phyloP scores from a whole-genome alignment of 2,113 vertebrate genomes.

The Phainopepla nitens region DNA sequence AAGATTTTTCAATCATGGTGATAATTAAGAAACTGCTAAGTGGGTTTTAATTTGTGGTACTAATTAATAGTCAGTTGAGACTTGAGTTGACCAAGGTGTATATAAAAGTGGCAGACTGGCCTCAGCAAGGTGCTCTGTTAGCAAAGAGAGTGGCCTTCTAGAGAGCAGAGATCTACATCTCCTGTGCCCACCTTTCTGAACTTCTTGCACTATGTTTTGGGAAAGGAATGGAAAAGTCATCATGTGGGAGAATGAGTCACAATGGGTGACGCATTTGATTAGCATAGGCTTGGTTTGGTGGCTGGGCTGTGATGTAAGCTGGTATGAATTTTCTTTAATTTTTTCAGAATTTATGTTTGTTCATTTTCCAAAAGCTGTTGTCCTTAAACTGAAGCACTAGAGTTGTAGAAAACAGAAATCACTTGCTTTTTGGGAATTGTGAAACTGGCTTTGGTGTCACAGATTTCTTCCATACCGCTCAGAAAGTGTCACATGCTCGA shows the following conservation, averaged over 20 bases:
- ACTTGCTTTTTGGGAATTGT: neutral
- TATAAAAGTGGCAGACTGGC: neutral
- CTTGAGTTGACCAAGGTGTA: neutral
- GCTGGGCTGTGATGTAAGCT: neutral
- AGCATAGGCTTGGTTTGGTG: neutral
- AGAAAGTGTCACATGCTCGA: fast-evolving
- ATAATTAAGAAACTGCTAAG: neutral
- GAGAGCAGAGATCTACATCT: neutral
- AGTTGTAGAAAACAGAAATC: neutral
- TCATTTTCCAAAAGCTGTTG: neutral
- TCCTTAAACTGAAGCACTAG: neutral
- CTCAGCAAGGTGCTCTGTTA: fast-evolving
- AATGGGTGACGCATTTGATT: neutral
- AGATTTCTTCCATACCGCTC: neutral
- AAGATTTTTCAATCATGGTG: neutral
- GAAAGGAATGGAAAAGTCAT: neutral
- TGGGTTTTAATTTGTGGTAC: neutral
- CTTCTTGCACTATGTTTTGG: neutral
- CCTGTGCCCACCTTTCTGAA: neutral
- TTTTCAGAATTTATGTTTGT: neutral
- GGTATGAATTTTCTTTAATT: neutral
- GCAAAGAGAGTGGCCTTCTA: neutral
- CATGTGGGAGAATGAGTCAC: neutral
- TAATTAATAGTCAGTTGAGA: neutral
- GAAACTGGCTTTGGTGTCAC: neutral